Percentiles rank a stretch among this genome's conserved stretches.
Conservation (phyloP, 2,797 vertebrate species). For the Zenarchopterus dispar region DNA sequence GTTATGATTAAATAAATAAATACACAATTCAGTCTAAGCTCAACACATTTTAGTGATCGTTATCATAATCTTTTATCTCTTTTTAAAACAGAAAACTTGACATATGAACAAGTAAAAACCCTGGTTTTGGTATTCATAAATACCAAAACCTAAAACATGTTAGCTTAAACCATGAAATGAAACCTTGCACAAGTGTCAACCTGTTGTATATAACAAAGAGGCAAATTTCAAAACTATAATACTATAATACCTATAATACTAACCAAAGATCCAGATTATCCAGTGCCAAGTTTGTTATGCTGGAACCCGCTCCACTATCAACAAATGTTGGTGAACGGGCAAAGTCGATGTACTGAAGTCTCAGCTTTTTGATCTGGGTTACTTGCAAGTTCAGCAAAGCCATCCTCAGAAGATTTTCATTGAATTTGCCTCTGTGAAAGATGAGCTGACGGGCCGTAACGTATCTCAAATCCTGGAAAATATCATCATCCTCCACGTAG, state of each 20-base stretch:
- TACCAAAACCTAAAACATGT: too few species aligned
- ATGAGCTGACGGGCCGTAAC: slow-evolving; percentile 70
- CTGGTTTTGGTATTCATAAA: too few species aligned
- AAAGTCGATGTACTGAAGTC: slow-evolving; percentile 85
- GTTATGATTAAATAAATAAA: too few species aligned
- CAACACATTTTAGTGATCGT: too few species aligned
- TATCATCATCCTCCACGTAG: slow-evolving; percentile 74
- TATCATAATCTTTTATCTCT: too few species aligned
- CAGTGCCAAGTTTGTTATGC: slow-evolving; percentile 74
- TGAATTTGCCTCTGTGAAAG: slow-evolving; percentile 88
- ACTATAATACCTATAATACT: slow-evolving; percentile 33
- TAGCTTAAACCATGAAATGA: too few species aligned
- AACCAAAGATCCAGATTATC: slow-evolving; percentile 81
- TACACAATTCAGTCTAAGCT: too few species aligned
- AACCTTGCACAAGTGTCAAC: too few species aligned
- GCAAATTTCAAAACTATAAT: neutral
- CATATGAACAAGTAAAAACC: too few species aligned
- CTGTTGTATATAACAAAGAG: neutral
- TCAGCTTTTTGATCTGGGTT: slow-evolving; percentile 69
- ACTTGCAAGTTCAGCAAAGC: slow-evolving; percentile 79
- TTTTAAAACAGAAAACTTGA: too few species aligned
- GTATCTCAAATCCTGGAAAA: slow-evolving; percentile 78
- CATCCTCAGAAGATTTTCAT: slow-evolving; percentile 85
- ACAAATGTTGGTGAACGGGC: slow-evolving; percentile 81
- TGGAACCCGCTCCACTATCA: slow-evolving; percentile 51